phyloP scores from a whole-genome alignment of 92 coral and sea anemone species.

The Siderastrea siderea region DNA sequence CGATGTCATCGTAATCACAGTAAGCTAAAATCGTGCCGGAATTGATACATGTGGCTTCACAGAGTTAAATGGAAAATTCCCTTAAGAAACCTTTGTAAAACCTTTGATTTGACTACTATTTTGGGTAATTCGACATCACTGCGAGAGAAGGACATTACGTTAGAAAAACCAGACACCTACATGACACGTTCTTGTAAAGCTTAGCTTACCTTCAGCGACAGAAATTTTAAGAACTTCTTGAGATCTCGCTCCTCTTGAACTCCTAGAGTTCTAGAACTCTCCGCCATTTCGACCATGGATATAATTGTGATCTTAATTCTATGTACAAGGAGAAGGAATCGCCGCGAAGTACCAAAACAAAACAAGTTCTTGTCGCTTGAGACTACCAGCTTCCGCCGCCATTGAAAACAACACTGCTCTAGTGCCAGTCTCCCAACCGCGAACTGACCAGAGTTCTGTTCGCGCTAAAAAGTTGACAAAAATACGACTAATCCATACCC shows the following conservation, averaged over 20 bases:
- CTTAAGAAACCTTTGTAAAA: not conserved
- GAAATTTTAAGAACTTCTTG: constrained; percentile 93
- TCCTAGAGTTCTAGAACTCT: constrained; percentile 45
- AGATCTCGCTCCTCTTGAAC: constrained; percentile 90
- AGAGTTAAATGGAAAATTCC: not conserved
- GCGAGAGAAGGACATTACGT: not conserved
- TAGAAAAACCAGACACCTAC: not conserved
- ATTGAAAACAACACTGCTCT: constrained; percentile 23
- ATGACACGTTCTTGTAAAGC: not conserved
- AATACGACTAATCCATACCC: too few relatives aligned
- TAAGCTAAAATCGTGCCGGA: not conserved
- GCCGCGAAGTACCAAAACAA: not conserved
- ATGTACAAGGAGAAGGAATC: not conserved
- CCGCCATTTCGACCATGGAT: constrained; percentile 73
- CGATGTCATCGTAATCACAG: not conserved
- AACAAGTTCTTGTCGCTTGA: not conserved
- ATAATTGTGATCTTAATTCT: not conserved
- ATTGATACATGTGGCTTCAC: not conserved
- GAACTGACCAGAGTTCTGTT: not conserved
- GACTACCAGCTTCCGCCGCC: constrained; percentile 57
- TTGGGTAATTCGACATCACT: not conserved
- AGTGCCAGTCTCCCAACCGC: constrained; percentile 39
- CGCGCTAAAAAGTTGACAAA: too few relatives aligned
- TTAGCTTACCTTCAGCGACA: constrained; percentile 86
- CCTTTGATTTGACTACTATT: not conserved